phyloP scores from a whole-genome alignment of 2,888 invertebrate species.

The Itoplectis maculator region DNA sequence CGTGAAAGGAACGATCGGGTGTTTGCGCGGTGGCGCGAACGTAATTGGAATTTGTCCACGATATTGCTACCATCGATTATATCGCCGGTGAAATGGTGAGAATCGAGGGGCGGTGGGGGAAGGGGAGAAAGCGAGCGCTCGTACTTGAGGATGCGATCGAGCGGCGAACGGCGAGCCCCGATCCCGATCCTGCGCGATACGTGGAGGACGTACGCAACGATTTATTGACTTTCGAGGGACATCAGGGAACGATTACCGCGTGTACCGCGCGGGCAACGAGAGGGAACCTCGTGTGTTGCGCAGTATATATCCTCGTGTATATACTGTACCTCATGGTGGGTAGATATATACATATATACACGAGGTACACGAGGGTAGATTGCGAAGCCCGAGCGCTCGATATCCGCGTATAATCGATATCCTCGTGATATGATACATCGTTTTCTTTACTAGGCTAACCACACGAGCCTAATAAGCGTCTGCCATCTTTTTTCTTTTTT shows the following conservation, averaged over 20 bases:
- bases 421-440: conserved; percentile 7
- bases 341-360: too few species aligned
- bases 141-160: neutral
- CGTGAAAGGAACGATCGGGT: conserved; percentile 32
- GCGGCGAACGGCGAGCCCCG: neutral
- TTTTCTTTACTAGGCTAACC: too few species aligned
- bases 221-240: conserved; percentile 41
- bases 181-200: conserved; percentile 16
- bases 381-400: too few species aligned
- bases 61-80: conserved; percentile 60
- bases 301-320: too few species aligned
- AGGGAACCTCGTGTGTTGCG: too few species aligned
- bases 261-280: conserved; percentile 23
- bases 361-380: too few species aligned
- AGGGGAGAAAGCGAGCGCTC: conserved; percentile 6
- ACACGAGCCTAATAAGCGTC: neutral
- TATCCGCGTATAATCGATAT: neutral
- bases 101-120: conserved; percentile 17
- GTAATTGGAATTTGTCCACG: conserved; percentile 68
- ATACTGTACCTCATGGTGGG: neutral
- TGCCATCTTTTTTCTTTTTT: too few species aligned
- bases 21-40: conserved; percentile 46
- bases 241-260: conserved; percentile 37
- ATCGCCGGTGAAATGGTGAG: conserved; percentile 38
- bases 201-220: conserved; percentile 28